Conservation (phyloP, 1,140 invertebrate genomes). For the Periplaneta americana region DNA sequence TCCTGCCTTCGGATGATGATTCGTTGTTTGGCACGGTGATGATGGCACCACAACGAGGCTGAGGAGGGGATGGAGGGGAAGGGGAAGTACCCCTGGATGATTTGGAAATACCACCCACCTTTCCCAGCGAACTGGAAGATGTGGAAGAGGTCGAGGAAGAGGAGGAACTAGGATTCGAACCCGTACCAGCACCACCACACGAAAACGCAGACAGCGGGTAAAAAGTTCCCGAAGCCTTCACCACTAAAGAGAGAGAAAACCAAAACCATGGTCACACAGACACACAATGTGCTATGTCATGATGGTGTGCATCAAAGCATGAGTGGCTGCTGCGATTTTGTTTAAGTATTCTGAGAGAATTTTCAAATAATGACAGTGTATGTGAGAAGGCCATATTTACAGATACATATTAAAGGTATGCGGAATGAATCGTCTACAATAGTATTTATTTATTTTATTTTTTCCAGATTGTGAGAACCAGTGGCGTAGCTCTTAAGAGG, state of each 20-base stretch:
- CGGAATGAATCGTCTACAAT: too few relatives aligned
- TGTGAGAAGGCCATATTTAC: too few relatives aligned
- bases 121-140: not conserved
- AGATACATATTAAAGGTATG: too few relatives aligned
- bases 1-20: not conserved
- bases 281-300: not conserved
- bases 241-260: constrained; percentile 63
- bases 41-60: not conserved
- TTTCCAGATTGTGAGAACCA: too few relatives aligned
- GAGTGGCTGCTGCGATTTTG: not conserved
- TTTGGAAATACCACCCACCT: constrained; percentile 9
- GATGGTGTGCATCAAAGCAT: not conserved
- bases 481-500: too few relatives aligned
- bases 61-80: constrained; percentile 13
- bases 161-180: not conserved
- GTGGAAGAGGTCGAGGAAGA: not conserved
- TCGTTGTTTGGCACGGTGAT: not conserved
- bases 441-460: too few relatives aligned
- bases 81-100: constrained; percentile 18
- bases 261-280: not conserved
- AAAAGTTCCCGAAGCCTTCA: constrained; percentile 89
- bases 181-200: constrained; percentile 11
- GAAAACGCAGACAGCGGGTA: constrained; percentile 77
- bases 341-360: too few relatives aligned
- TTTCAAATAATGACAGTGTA: too few relatives aligned